phyloP scores from a whole-genome alignment of 2,797 vertebrate genomes.

The Cryptoblepharus egeriae region DNA sequence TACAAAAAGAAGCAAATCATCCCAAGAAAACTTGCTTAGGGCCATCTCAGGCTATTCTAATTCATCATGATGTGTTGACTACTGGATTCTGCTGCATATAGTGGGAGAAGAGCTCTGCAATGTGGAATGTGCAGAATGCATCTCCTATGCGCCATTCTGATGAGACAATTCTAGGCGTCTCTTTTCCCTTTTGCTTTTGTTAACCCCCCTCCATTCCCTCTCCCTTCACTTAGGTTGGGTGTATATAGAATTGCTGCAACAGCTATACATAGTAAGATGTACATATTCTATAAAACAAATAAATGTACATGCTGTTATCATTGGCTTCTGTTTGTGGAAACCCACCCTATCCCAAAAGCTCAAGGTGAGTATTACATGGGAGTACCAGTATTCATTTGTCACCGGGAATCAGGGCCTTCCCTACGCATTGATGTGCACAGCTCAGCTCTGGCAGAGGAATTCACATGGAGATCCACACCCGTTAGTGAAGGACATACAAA shows the following conservation, averaged over 20 bases:
- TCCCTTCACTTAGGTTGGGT: not conserved
- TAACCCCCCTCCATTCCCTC: not conserved
- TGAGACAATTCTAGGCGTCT: constrained; percentile 83
- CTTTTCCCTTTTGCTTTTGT: constrained; percentile 62
- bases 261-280: not conserved
- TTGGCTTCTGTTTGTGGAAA: not conserved
- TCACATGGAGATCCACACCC: not conserved
- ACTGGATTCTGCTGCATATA: constrained; percentile 66
- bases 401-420: not conserved
- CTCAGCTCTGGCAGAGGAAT: not conserved
- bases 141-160: constrained; percentile 76
- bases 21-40: constrained; percentile 74
- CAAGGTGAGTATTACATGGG: not conserved
- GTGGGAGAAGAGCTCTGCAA: constrained; percentile 71
- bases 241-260: not conserved
- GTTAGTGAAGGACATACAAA: not conserved
- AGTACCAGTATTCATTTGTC: not conserved
- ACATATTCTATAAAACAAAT: not conserved
- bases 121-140: constrained; percentile 77
- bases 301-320: not conserved
- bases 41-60: constrained; percentile 76
- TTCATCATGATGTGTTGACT: constrained; percentile 64
- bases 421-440: not conserved
- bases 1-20: constrained; percentile 81
- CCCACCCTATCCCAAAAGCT: not conserved